Conservation (phyloP, 2,797 vertebrate genomes). For the Acestrorhynchus altus region DNA sequence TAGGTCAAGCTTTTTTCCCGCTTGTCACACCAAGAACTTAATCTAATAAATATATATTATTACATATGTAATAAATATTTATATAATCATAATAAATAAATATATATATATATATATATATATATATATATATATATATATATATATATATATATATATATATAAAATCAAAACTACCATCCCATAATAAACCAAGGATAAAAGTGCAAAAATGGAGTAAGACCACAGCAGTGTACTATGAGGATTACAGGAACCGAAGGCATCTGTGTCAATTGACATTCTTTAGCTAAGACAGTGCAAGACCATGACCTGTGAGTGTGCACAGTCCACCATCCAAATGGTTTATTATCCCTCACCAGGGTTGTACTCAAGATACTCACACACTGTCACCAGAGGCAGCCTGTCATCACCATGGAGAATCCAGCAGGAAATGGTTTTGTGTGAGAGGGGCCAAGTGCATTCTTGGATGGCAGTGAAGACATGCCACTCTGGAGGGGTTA, state of each 20-base stretch:
- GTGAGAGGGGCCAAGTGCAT: constrained; percentile 65
- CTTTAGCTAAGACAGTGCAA: constrained; percentile 5
- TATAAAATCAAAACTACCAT: too few relatives aligned
- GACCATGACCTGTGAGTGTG: constrained; percentile 24
- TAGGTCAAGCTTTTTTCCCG: too few relatives aligned
- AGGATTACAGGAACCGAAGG: background rate
- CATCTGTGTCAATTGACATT: background rate
- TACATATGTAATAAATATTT: too few relatives aligned
- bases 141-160: too few relatives aligned
- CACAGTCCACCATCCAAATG: constrained; percentile 20
- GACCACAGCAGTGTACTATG: background rate
- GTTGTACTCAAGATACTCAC: constrained; percentile 56
- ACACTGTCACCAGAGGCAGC: constrained; percentile 56
- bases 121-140: too few relatives aligned
- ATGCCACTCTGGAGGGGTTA: constrained; percentile 64
- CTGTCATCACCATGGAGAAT: constrained; percentile 55
- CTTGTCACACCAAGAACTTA: too few relatives aligned
- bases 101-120: too few relatives aligned
- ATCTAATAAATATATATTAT: too few relatives aligned
- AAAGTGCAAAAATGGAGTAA: constrained; percentile 30
- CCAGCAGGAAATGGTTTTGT: constrained; percentile 61
- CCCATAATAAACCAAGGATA: background rate
- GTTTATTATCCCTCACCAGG: constrained; percentile 33
- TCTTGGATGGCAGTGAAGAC: constrained; percentile 66
- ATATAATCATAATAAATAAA: too few relatives aligned